phyloP scores from a whole-genome alignment of 2,888 invertebrate species.

The Macrosoma leucophasiata region DNA sequence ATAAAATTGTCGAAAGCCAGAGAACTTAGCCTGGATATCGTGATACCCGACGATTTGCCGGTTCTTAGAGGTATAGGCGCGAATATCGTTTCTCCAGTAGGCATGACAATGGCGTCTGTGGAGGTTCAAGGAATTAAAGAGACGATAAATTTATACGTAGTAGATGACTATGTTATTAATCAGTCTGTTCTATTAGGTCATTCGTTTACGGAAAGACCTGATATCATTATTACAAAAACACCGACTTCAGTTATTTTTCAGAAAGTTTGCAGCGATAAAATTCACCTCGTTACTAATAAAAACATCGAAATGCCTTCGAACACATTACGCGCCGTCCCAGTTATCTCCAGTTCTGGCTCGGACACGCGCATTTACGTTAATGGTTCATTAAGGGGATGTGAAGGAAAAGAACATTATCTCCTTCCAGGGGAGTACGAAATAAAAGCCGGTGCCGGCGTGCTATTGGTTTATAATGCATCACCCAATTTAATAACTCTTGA shows the following conservation, averaged over 20 bases:
- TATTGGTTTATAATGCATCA: conserved; percentile 1
- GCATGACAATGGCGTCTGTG: conserved; percentile 5
- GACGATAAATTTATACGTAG: conserved; percentile 17
- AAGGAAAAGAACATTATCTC: conserved; percentile 10
- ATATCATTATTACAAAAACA: conserved; percentile 24
- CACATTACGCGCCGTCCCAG: background rate
- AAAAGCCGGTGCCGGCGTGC: background rate
- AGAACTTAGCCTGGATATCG: conserved; percentile 3
- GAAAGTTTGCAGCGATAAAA: background rate
- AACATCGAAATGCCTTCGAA: background rate
- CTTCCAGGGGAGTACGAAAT: conserved; percentile 11
- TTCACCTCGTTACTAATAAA: conserved; percentile 1
- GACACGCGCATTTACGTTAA: background rate
- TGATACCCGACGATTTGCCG: conserved; percentile 7
- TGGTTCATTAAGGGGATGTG: conserved; percentile 4
- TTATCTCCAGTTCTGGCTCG: no score
- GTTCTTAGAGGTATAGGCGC: conserved; percentile 21
- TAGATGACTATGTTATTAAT: conserved; percentile 21
- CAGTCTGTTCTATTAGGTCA: conserved; percentile 21
- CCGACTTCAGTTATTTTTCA: conserved; percentile 15
- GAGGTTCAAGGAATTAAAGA: conserved; percentile 19
- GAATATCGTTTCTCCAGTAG: conserved; percentile 16
- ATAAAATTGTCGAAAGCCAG: conserved; percentile 11
- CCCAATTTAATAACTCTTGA: conserved; percentile 1
- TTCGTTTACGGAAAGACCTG: conserved; percentile 22